Conservation (phyloP, 2,888 invertebrate species). For the Capitulum mitella region DNA sequence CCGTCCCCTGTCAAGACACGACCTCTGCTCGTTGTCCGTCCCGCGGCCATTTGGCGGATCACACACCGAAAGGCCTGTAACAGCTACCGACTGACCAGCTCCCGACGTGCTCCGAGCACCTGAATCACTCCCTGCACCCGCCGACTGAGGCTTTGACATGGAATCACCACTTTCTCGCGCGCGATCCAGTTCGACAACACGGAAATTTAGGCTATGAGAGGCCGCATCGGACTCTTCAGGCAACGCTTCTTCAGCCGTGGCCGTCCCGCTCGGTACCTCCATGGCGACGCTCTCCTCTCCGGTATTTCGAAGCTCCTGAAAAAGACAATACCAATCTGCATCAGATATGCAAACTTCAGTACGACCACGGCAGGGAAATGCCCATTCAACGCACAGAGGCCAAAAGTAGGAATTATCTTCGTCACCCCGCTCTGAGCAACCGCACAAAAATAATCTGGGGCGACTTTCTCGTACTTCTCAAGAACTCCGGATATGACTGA, state of each 20-base stretch:
- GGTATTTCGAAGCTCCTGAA: background rate
- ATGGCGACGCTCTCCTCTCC: background rate
- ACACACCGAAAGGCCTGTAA: no score
- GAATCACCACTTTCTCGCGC: background rate
- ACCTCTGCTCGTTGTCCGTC: no score
- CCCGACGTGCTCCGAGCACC: background rate
- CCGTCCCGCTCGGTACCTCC: background rate
- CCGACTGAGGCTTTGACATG: conserved; percentile 17
- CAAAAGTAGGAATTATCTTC: background rate
- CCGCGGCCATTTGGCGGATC: no score
- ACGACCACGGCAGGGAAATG: background rate
- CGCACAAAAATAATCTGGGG: no score
- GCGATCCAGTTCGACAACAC: background rate
- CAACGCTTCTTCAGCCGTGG: background rate
- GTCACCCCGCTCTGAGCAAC: no score
- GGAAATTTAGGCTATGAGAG: background rate
- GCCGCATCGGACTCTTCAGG: background rate
- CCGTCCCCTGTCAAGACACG: no score
- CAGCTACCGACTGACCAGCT: no score
- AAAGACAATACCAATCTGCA: background rate
- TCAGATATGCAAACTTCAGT: background rate
- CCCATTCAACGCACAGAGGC: no score
- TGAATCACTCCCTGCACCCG: background rate
- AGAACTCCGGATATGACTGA: background rate
- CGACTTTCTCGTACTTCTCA: background rate